A percentile compares a stretch with the other conserved stretches of the same genome.
Conservation (phyloP, 2,888 invertebrate genomes). For the Leptarthrus brevirostris region DNA sequence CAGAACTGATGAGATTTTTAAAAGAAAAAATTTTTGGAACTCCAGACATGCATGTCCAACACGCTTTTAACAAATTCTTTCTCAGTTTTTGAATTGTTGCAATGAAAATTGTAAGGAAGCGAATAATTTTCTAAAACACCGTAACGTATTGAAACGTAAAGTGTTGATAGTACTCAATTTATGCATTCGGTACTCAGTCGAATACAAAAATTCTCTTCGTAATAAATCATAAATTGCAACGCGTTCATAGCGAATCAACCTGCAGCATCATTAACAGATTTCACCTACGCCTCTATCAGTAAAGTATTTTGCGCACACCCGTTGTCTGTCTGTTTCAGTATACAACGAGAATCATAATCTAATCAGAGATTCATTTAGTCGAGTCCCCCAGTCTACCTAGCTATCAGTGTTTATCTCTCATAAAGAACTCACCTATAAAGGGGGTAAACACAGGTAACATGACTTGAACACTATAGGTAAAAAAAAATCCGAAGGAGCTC, state of each 20-base stretch:
- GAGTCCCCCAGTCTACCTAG: conserved; percentile 17
- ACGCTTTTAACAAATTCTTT: too few species aligned
- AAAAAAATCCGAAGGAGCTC: neutral
- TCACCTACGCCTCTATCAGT: conserved; percentile 33
- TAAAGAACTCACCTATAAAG: conserved; percentile 40
- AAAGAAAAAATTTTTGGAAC: too few species aligned
- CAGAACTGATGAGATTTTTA: too few species aligned
- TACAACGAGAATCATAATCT: conserved; percentile 37
- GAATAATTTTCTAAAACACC: too few species aligned
- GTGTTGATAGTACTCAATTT: neutral
- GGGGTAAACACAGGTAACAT: conserved; percentile 37
- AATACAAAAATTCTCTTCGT: neutral
- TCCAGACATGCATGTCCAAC: too few species aligned
- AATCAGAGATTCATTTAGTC: conserved; percentile 40
- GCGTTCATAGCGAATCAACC: conserved; percentile 24
- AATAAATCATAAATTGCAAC: conserved; percentile 29
- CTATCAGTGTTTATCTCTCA: conserved; percentile 47
- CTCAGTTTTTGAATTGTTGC: too few species aligned
- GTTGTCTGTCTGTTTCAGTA: too few species aligned
- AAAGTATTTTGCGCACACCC: conserved; percentile 21
- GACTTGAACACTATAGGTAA: conserved; percentile 17
- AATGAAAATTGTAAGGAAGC: too few species aligned
- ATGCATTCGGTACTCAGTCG: neutral
- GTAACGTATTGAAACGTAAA: too few species aligned
- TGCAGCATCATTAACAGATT: conserved; percentile 31